Evolutionary conservation across 1,140 invertebrate species (phyloP), one percentile per base, ranked within the genome.

Genomic region (Sycophaga agraensis): DNA sequence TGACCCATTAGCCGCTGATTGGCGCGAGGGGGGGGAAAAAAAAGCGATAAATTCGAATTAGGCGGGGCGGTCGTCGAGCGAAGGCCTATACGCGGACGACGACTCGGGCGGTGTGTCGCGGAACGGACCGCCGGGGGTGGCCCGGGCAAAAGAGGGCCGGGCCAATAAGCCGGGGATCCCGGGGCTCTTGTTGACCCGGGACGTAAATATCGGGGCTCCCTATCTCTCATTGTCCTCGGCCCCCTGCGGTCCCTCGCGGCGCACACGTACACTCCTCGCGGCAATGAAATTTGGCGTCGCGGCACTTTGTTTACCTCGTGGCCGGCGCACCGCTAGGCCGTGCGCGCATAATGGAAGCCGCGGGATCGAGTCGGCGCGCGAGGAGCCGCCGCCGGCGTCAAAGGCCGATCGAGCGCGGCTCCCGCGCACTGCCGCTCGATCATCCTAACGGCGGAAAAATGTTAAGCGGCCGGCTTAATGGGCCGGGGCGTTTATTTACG

Each of bases 141-240:
- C n/a, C n/a, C n/a, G n/a, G n/a, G n/a, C n/a, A n/a, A n/a, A n/a
- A n/a, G n/a, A n/a, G n/a, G n/a, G n/a, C n/a, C n/a, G n/a, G n/a
- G 59, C 65, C 65, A 72, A 70, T 70, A 72, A 72, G 70, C 67
- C 67, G 67, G 66, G 70, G n/a, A 72, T 68, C 70, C 70, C 65
- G n/a, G 66, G 65, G 68, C 67, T 65, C 63, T n/a, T 72, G 70
- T 72, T 70, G 70, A 72, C 70, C 70, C 67, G 67, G 68, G 66
- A 70, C 66, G 67, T 70, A 68, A 70, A 72, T 72, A 70, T 63
- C 59, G 68, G 68, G 62, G 70, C 68, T 66, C 70, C 70, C 70
- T 71, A 71, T 70, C 68, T 66, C 68, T 63, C 68, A 68, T 46
- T 61, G 48, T 49, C 24, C 24, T 19, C n/a, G n/a, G n/a, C n/a